Evolutionary conservation across 2,888 invertebrate species (phyloP).

Genomic region (Apamea sordens): DNA sequence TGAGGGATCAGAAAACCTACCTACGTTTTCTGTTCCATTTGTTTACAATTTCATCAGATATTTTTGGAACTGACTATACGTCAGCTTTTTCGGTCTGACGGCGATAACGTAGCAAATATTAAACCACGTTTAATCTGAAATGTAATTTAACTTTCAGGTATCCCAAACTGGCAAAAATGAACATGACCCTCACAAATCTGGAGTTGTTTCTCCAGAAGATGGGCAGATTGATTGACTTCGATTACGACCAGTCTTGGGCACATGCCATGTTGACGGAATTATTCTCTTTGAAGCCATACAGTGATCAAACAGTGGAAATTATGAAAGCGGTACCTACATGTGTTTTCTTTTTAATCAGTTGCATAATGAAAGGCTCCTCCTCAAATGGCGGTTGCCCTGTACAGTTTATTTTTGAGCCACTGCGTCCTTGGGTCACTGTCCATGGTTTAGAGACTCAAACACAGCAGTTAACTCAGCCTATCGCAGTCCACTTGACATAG

Average conservation of each 20-base stretch:
- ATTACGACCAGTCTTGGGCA: slow-evolving; percentile 64
- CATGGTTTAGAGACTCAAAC: background rate
- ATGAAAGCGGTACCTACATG: slow-evolving; percentile 34
- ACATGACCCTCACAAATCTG: slow-evolving; percentile 69
- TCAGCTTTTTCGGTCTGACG: background rate
- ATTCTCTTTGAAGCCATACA: slow-evolving; percentile 20
- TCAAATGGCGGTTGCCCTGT: background rate
- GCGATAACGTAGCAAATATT: background rate
- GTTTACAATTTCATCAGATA: background rate
- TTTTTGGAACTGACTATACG: background rate
- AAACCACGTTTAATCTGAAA: background rate
- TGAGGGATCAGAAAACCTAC: too few species aligned
- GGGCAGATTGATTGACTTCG: slow-evolving; percentile 78
- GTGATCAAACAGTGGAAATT: slow-evolving; percentile 14
- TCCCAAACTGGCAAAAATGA: slow-evolving; percentile 36
- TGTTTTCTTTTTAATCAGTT: background rate
- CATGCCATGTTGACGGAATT: slow-evolving; percentile 28
- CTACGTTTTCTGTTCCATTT: background rate
- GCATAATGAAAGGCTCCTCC: background rate
- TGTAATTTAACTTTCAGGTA: slow-evolving; percentile 28
- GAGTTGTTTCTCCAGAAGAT: slow-evolving; percentile 64
- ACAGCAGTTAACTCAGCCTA: background rate
- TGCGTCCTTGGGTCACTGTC: background rate
- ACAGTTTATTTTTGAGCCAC: background rate
- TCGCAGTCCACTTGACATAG: background rate